phyloP scores from a whole-genome alignment of 2,888 invertebrate species.

The Sussaba pulchella region DNA sequence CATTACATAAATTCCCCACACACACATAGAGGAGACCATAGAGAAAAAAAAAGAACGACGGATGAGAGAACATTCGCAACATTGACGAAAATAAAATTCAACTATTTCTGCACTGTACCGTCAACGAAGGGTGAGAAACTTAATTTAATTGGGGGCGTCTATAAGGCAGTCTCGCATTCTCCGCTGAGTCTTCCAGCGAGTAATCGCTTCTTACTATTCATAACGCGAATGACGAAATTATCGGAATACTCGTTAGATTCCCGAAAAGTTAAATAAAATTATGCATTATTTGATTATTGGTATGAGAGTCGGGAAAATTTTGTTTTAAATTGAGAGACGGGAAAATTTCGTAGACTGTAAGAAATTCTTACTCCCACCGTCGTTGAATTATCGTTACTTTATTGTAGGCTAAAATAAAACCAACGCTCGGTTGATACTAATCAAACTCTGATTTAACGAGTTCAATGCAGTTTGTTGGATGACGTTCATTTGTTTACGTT shows the following conservation, averaged over 20 bases:
- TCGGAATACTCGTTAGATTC: slow-evolving; percentile 10
- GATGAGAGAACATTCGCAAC: slow-evolving; percentile 16
- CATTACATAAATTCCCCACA: slow-evolving; percentile 22
- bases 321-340: background rate
- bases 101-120: background rate
- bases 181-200: slow-evolving; percentile 7
- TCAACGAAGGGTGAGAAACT: background rate
- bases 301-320: background rate
- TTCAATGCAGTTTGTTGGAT: too few species aligned
- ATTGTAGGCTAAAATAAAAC: too few species aligned
- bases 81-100: slow-evolving; percentile 14
- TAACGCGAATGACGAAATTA: background rate
- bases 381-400: too few species aligned
- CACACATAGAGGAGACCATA: too few species aligned
- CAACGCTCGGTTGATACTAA: too few species aligned
- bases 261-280: background rate
- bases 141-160: slow-evolving; percentile 10
- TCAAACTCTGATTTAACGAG: too few species aligned
- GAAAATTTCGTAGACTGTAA: background rate
- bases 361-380: too few species aligned
- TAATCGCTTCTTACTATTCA: background rate
- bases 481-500: too few species aligned
- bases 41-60: too few species aligned
- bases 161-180: too few species aligned
- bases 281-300: slow-evolving; percentile 28